These are phyloP conservation scores for Euschistus heros DNA, from an alignment of 1,140 invertebrate genomes.

Conservation along the genomic window DNA sequence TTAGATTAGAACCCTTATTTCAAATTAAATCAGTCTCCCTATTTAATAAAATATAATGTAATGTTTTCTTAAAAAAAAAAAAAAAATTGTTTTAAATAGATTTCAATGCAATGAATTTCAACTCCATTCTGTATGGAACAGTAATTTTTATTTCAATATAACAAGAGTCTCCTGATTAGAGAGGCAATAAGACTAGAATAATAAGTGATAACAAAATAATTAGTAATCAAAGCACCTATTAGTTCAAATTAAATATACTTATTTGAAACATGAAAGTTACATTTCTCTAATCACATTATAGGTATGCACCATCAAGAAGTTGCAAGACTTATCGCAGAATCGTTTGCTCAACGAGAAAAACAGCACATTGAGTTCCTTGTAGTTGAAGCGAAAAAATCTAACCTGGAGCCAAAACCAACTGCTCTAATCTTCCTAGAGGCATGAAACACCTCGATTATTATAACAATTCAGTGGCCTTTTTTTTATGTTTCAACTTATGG, in stretches of 20 bases:
- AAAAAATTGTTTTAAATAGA: too few relatives aligned
- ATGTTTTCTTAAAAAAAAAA: too few relatives aligned
- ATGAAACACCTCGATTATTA: conserved; percentile 23
- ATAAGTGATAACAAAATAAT: too few relatives aligned
- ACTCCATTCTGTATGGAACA: too few relatives aligned
- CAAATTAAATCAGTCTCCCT: too few relatives aligned
- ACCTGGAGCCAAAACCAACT: conserved; percentile 76
- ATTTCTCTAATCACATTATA: conserved; percentile 23
- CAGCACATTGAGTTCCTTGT: conserved; percentile 83
- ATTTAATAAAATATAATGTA: too few relatives aligned
- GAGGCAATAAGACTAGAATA: too few relatives aligned
- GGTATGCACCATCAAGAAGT: conserved; percentile 64
- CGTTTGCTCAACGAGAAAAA: conserved; percentile 73
- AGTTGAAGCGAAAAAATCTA: conserved; percentile 78
- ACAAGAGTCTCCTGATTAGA: too few relatives aligned
- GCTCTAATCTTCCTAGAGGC: conserved; percentile 72
- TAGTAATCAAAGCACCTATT: neutral
- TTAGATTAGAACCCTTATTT: too few relatives aligned
- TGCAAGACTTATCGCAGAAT: conserved; percentile 76
- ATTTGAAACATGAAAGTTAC: too few relatives aligned
- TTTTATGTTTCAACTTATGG: conserved; percentile 15
- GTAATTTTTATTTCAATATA: too few relatives aligned
- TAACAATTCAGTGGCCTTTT: conserved; percentile 22
- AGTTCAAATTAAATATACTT: neutral
- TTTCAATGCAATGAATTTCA: too few relatives aligned